phyloP scores from a whole-genome alignment of 1,140 invertebrate species.

The Atta texana region DNA sequence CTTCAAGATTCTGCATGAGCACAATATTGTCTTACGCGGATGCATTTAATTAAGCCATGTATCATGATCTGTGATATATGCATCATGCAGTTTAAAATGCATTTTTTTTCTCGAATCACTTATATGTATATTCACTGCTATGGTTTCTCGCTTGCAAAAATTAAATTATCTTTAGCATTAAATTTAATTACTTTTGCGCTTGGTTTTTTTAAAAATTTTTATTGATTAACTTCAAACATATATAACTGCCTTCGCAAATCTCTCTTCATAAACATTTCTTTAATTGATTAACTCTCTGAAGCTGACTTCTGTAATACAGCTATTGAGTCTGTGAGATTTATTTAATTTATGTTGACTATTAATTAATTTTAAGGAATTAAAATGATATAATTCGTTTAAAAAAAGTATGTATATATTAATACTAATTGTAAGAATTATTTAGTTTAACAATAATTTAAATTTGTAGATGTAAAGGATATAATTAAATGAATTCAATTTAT shows the following conservation, averaged over 20 bases:
- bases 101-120: background rate
- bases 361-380: too few relatives aligned
- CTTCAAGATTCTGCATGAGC: background rate
- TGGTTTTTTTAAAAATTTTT: background rate
- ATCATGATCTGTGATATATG: background rate
- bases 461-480: too few relatives aligned
- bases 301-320: too few relatives aligned
- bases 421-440: too few relatives aligned
- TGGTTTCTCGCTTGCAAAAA: background rate
- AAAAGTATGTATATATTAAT: too few relatives aligned
- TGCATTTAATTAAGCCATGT: conserved; percentile 68
- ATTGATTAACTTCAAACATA: background rate
- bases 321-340: too few relatives aligned
- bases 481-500: too few relatives aligned
- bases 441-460: too few relatives aligned
- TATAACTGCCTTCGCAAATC: background rate
- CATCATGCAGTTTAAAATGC: background rate
- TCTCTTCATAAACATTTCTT: background rate
- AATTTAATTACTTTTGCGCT: background rate
- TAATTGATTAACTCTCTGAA: background rate
- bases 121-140: background rate
- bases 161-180: background rate
- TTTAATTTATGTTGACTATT: too few relatives aligned
- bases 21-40: conserved; percentile 65
- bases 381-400: too few relatives aligned